These are phyloP conservation scores for Sycophila sp. DNA, from an alignment of 1,140 invertebrate genomes.

Conservation along the genomic window DNA sequence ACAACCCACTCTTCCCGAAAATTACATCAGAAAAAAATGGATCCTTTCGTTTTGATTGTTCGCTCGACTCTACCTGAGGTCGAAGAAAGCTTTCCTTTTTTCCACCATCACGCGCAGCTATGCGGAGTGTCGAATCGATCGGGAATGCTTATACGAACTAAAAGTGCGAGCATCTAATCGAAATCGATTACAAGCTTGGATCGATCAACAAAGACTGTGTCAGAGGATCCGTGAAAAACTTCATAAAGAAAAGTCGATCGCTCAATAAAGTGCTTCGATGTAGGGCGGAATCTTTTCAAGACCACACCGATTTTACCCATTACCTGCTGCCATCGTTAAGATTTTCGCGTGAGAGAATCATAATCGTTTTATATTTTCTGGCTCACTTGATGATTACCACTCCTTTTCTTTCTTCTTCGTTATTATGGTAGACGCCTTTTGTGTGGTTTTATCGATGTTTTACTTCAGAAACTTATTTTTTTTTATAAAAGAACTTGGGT, in stretches of 20 bases:
- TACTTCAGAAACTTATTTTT: too few relatives aligned
- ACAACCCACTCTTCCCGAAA: neutral
- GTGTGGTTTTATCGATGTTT: too few relatives aligned
- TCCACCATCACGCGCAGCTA: neutral
- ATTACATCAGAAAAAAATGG: neutral
- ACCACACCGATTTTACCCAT: neutral
- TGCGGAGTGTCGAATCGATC: too few relatives aligned
- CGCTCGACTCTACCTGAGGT: neutral
- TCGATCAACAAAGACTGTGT: neutral
- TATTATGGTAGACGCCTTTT: too few relatives aligned
- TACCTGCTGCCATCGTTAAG: neutral
- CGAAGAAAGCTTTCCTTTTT: neutral
- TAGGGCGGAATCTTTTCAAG: neutral
- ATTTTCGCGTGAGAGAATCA: neutral
- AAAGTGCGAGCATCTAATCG: slow-evolving; percentile 3
- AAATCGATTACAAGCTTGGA: neutral
- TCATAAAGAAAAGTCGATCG: neutral
- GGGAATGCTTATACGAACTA: neutral
- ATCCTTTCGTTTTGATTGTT: neutral
- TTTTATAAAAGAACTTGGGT: too few relatives aligned
- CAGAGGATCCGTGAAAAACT: neutral
- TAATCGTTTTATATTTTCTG: neutral
- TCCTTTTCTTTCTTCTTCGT: too few relatives aligned
- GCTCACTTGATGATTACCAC: too few relatives aligned
- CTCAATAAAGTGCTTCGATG: neutral